Percentiles rank a stretch among this genome's conserved stretches.
Conservation (phyloP, 2,888 invertebrate species). For the Drosophila nigritarsus region DNA sequence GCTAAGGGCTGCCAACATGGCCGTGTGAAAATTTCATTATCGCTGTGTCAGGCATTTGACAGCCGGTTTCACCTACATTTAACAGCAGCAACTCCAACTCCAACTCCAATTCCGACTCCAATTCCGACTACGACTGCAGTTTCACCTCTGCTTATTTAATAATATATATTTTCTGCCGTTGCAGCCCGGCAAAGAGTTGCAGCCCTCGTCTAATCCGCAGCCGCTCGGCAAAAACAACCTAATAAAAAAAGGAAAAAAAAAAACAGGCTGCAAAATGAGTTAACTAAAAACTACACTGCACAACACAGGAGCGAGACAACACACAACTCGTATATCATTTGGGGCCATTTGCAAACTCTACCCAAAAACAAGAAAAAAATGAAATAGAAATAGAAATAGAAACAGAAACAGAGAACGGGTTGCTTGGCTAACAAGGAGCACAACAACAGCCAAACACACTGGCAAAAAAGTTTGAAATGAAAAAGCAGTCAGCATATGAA, state of each 20-base stretch:
- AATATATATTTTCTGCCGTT: slow-evolving; percentile 14
- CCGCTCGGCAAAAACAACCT: slow-evolving; percentile 47
- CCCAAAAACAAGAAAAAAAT: background rate
- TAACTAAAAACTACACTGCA: slow-evolving; percentile 55
- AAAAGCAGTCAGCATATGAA: slow-evolving; percentile 81
- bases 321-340: slow-evolving; percentile 71
- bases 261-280: slow-evolving; percentile 52
- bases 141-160: slow-evolving; percentile 15
- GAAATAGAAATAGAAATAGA: background rate
- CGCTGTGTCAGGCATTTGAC: slow-evolving; percentile 74
- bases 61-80: slow-evolving; percentile 77
- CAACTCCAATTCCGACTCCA: slow-evolving; percentile 10
- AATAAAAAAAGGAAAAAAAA: slow-evolving; percentile 20
- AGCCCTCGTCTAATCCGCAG: slow-evolving; percentile 34
- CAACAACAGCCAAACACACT: slow-evolving; percentile 42
- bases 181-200: slow-evolving; percentile 31
- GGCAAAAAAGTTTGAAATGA: slow-evolving; percentile 74
- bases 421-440: slow-evolving; percentile 71
- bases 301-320: slow-evolving; percentile 12
- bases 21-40: slow-evolving; percentile 75
- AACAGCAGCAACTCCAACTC: slow-evolving; percentile 37
- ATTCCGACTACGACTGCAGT: slow-evolving; percentile 9
- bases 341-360: slow-evolving; percentile 23
- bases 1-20: slow-evolving; percentile 46
- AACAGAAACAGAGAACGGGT: slow-evolving; percentile 4